Conservation (phyloP, 2,888 invertebrate species). For the Synanthedon tipuliformis region DNA sequence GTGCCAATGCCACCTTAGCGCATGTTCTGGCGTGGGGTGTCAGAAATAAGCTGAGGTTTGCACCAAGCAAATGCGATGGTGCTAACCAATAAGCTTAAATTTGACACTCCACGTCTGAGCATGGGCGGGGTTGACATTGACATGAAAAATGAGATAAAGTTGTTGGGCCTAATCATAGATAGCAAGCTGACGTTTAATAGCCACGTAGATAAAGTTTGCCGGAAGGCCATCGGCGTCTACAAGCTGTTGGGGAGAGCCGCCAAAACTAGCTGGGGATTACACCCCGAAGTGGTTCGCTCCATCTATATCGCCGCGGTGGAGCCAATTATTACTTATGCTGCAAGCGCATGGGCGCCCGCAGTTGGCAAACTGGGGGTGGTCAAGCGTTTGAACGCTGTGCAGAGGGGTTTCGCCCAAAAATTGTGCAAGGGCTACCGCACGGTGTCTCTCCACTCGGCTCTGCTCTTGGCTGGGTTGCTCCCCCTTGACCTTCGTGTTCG, state of each 20-base stretch:
- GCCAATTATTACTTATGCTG: background rate
- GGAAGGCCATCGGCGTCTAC: background rate
- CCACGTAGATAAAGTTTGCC: no score
- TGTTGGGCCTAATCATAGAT: no score
- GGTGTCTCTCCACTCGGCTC: no score
- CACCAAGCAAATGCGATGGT: background rate
- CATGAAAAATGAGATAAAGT: no score
- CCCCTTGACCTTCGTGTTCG: no score
- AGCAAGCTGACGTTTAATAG: no score
- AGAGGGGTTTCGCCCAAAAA: no score
- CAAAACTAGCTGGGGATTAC: background rate
- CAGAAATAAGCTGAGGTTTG: background rate
- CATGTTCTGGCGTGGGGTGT: slow-evolving; percentile 1
- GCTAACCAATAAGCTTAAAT: background rate
- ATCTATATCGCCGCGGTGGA: background rate
- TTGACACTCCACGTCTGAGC: background rate
- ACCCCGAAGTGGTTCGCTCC: no score
- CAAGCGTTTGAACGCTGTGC: no score
- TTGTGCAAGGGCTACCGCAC: no score
- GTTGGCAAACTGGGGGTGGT: background rate
- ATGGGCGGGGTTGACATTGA: no score
- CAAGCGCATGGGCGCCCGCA: background rate
- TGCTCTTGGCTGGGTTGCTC: no score
- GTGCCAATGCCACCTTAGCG: slow-evolving; percentile 2
- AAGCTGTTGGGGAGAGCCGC: background rate